Conservation (phyloP, 1,140 invertebrate species). For the Araneus ventricosus region DNA sequence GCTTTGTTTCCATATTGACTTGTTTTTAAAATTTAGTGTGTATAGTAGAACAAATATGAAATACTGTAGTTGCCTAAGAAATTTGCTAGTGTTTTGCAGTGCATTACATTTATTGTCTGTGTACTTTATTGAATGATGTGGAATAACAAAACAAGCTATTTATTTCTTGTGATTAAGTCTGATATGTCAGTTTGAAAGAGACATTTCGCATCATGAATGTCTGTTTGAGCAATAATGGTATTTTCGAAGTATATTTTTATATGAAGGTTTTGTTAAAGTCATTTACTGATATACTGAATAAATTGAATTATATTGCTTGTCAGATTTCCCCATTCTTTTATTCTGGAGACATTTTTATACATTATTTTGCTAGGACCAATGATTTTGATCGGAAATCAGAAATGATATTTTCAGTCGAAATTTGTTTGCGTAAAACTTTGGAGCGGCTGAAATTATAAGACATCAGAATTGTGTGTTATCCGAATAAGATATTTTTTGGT, state of each 20-base stretch:
- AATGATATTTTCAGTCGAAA: too few species aligned
- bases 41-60: not conserved
- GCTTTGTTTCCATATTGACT: too few species aligned
- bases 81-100: not conserved
- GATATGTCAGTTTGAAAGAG: not conserved
- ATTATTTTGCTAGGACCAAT: too few species aligned
- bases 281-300: slow-evolving; percentile 26
- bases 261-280: not conserved
- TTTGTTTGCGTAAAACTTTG: too few species aligned
- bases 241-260: slow-evolving; percentile 35
- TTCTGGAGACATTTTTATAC: too few species aligned
- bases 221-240: not conserved
- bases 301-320: slow-evolving; percentile 13
- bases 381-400: too few species aligned
- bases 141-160: not conserved
- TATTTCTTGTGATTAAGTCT: not conserved
- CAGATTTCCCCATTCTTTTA: not conserved
- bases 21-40: too few species aligned
- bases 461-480: too few species aligned
- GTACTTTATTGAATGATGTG: not conserved
- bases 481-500: too few species aligned
- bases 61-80: not conserved
- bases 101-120: not conserved
- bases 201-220: not conserved
- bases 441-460: too few species aligned